A percentile compares a stretch with the other conserved stretches of the same genome.
Conservation (phyloP, 2,888 invertebrate species). For the Molorchus minor region DNA sequence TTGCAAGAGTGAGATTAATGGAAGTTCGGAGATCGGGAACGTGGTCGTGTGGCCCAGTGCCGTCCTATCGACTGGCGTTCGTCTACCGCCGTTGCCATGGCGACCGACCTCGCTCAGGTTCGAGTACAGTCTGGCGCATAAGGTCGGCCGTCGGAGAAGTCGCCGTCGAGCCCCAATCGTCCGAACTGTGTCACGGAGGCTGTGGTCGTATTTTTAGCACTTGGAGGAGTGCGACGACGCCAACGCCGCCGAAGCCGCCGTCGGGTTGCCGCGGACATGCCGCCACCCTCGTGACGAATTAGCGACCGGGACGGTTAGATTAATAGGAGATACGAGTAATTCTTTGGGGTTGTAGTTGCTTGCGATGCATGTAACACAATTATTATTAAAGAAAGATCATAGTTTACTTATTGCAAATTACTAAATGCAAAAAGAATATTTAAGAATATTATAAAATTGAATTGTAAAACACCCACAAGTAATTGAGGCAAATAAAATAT, state of each 20-base stretch:
- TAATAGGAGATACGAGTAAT: too few species aligned
- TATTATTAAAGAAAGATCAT: too few species aligned
- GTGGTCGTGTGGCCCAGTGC: constrained; percentile 27
- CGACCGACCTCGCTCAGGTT: constrained; percentile 56
- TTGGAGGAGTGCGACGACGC: constrained; percentile 35
- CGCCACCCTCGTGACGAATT: background rate
- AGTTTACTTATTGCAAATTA: too few species aligned
- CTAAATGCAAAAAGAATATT: too few species aligned
- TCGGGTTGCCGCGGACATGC: constrained; percentile 7
- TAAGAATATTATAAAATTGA: too few species aligned
- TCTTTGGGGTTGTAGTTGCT: too few species aligned
- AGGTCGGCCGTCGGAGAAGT: constrained; percentile 31
- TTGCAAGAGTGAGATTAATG: constrained; percentile 22
- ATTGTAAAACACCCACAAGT: too few species aligned
- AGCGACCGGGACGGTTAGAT: background rate
- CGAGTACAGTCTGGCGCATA: constrained; percentile 57
- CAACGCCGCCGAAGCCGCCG: background rate
- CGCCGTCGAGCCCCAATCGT: constrained; percentile 26
- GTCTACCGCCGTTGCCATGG: constrained; percentile 55
- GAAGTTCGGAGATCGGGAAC: constrained; percentile 23
- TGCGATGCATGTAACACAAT: too few species aligned
- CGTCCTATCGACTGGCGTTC: constrained; percentile 55
- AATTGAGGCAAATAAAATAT: too few species aligned
- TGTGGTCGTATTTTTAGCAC: constrained; percentile 33
- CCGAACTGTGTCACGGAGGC: constrained; percentile 36